phyloP scores from a whole-genome alignment of 2,113 vertebrate species.

The Aegotheles bennettii region DNA sequence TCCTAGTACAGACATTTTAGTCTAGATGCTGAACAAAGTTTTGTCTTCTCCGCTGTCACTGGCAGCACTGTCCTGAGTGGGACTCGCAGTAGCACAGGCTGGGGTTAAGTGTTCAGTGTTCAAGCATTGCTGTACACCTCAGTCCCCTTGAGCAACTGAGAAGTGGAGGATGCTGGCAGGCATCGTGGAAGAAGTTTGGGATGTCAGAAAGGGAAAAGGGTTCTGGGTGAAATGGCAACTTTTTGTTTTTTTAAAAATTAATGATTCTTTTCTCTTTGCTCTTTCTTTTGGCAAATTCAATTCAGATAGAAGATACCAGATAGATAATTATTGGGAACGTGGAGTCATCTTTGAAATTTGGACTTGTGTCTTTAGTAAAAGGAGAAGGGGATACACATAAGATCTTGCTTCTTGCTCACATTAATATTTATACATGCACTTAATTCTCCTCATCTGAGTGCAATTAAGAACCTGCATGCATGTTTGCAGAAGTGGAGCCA shows the following conservation, averaged over 20 bases:
- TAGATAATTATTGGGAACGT: not conserved
- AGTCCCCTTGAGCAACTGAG: not conserved
- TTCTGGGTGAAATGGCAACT: not conserved
- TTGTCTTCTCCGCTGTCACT: not conserved
- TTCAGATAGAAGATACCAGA: not conserved
- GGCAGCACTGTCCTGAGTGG: not conserved
- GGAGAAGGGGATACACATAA: not conserved
- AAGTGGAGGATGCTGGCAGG: not conserved
- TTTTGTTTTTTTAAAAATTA: not conserved
- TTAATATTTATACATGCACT: not conserved
- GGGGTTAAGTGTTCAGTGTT: not conserved
- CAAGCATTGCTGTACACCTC: rapidly evolving
- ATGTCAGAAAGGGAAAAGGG: not conserved
- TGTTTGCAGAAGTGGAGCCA: not conserved
- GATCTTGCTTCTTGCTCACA: not conserved
- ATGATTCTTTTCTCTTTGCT: not conserved
- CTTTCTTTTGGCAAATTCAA: not conserved
- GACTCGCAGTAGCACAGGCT: too few species aligned
- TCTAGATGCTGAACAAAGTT: not conserved
- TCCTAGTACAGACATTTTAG: not conserved
- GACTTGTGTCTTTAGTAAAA: not conserved
- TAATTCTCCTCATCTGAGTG: conserved; percentile 18
- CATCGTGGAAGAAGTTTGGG: rapidly evolving
- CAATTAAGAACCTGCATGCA: not conserved
- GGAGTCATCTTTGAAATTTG: not conserved